phyloP scores from a whole-genome alignment of 2,113 vertebrate genomes.

The Chlamydotis undulata region DNA sequence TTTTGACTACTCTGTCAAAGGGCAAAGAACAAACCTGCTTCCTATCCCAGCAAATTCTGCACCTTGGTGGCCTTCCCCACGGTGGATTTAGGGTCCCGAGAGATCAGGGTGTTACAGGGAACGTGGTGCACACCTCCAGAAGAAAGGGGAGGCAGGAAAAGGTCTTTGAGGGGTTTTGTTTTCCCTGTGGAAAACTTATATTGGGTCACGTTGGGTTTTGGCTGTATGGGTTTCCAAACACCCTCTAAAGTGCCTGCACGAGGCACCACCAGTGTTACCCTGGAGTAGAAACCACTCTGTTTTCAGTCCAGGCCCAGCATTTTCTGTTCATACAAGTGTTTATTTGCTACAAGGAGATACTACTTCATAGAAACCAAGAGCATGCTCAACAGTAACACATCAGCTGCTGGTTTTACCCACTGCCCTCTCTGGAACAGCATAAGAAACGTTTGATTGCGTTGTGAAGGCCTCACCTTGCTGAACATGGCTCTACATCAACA shows the following conservation, averaged over 20 bases:
- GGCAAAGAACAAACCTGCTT: not conserved
- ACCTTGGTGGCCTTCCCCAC: rapidly evolving
- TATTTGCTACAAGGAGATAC: not conserved
- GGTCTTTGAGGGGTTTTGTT: not conserved
- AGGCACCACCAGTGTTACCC: not conserved
- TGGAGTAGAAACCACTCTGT: not conserved
- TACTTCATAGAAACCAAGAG: not conserved
- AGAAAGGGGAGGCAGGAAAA: not conserved
- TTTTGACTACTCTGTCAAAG: not conserved
- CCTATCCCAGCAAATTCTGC: not conserved
- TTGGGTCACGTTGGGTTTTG: rapidly evolving
- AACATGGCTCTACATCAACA: not conserved
- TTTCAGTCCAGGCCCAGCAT: not conserved
- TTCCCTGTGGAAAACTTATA: not conserved
- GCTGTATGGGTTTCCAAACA: not conserved
- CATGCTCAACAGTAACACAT: not conserved
- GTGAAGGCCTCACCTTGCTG: not conserved
- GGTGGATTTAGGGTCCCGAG: not conserved
- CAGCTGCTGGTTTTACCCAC: not conserved
- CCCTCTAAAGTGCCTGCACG: not conserved
- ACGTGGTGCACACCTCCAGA: not conserved
- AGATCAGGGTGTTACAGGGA: rapidly evolving
- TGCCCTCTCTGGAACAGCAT: not conserved
- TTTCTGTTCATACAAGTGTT: not conserved
- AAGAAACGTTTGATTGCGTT: not conserved